Evolutionary conservation across 2,113 vertebrate species (phyloP).

Genomic region (Apistogramma diplotaenia): DNA sequence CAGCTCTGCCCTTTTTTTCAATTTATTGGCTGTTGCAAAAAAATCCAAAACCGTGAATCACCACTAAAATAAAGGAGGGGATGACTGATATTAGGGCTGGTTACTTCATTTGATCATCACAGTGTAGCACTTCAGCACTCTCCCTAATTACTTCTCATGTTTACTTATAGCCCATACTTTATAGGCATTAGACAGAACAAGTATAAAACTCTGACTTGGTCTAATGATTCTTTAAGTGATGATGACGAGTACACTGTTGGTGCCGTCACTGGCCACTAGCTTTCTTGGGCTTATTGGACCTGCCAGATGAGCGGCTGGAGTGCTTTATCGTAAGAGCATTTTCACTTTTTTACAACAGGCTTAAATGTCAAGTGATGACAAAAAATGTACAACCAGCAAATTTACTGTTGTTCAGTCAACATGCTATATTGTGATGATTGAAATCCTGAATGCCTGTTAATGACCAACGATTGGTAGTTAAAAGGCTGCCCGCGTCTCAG

Average conservation of each 20-base stretch:
- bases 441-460: neutral
- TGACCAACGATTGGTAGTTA: fast-evolving
- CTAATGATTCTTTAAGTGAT: neutral
- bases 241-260: neutral
- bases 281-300: neutral
- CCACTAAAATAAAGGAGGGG: neutral
- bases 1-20: fast-evolving
- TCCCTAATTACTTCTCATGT: neutral
- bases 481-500: neutral
- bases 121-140: neutral
- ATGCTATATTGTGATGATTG: neutral
- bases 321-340: neutral
- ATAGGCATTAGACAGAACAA: neutral
- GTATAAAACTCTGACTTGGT: neutral
- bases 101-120: neutral
- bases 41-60: neutral
- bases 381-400: neutral
- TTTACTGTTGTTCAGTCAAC: neutral
- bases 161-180: neutral
- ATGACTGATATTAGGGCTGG: neutral
- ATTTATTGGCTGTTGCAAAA: neutral
- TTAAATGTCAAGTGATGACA: neutral
- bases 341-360: neutral
- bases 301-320: neutral
- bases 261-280: neutral